Percentiles rank a stretch among this genome's conserved stretches.
Conservation (phyloP, 2,113 vertebrate genomes). For the Philantomba maxwellii region DNA sequence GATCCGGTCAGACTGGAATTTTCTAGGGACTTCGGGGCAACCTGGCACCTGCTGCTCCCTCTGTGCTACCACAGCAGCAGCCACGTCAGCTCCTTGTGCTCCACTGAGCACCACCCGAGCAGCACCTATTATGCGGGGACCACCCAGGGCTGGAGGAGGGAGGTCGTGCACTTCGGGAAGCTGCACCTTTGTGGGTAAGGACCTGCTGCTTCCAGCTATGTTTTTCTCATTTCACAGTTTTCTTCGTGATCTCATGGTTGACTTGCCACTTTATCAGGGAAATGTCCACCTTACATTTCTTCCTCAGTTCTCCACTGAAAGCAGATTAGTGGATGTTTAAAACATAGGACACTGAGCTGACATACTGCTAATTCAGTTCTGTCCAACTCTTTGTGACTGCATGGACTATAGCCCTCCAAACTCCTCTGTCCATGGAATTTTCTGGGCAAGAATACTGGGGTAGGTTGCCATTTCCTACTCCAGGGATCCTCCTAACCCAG, state of each 20-base stretch:
- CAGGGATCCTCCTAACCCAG: background rate
- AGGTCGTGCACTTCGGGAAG: constrained; percentile 93
- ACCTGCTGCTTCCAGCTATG: too few species aligned
- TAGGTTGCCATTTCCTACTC: background rate
- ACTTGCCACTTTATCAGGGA: too few species aligned
- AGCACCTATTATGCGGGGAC: constrained; percentile 95
- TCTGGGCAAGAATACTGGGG: background rate
- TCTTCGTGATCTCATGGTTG: background rate
- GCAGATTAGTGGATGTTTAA: background rate
- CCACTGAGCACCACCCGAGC: constrained; percentile 94
- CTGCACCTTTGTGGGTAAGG: constrained; percentile 95
- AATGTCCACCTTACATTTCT: background rate
- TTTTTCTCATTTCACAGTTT: background rate
- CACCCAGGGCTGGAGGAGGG: constrained; percentile 94
- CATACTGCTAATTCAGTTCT: background rate
- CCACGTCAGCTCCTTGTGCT: constrained; percentile 91
- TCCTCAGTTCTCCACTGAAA: background rate
- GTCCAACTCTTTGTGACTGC: background rate
- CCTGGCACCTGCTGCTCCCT: constrained; percentile 95
- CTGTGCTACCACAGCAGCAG: constrained; percentile 91
- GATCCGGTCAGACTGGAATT: constrained; percentile 92
- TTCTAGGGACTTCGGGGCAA: constrained; percentile 94
- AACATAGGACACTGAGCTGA: background rate
- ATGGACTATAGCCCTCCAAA: background rate
- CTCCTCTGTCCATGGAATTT: background rate